phyloP scores from a whole-genome alignment of 1,140 invertebrate species.

The Lethrus apterus region DNA sequence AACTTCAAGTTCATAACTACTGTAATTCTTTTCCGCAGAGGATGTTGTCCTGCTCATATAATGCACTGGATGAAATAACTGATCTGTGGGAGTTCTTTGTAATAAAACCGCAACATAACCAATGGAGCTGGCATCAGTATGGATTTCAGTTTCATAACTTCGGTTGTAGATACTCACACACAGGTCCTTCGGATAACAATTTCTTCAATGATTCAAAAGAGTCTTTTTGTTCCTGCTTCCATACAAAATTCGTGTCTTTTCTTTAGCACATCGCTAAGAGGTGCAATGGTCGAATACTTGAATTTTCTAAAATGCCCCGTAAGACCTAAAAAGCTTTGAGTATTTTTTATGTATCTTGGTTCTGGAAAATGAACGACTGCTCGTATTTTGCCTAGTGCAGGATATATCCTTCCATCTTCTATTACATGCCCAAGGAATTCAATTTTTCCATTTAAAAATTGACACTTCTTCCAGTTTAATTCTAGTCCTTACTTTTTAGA shows the following conservation, averaged over 20 bases:
- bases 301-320: conserved; percentile 27
- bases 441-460: conserved; percentile 14
- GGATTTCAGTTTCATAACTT: conserved; percentile 6
- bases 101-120: conserved; percentile 30
- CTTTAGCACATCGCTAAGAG: conserved; percentile 19
- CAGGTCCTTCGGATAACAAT: background rate
- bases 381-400: conserved; percentile 18
- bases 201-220: conserved; percentile 18
- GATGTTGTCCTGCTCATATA: conserved; percentile 41
- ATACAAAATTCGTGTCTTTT: conserved; percentile 17
- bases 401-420: conserved; percentile 20
- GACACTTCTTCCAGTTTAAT: conserved; percentile 15
- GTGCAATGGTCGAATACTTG: conserved; percentile 20
- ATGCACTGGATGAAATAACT: conserved; percentile 28
- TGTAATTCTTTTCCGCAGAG: conserved; percentile 1
- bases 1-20: conserved; percentile 42
- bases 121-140: conserved; percentile 9
- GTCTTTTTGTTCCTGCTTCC: conserved; percentile 7
- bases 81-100: conserved; percentile 30
- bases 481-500: conserved; percentile 3
- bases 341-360: conserved; percentile 15
- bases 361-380: conserved; percentile 19
- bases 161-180: background rate
- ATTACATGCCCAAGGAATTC: conserved; percentile 29
- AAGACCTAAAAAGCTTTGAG: conserved; percentile 26